Conservation (phyloP, 2,797 vertebrate genomes). For the Sebastes trivittatus region DNA sequence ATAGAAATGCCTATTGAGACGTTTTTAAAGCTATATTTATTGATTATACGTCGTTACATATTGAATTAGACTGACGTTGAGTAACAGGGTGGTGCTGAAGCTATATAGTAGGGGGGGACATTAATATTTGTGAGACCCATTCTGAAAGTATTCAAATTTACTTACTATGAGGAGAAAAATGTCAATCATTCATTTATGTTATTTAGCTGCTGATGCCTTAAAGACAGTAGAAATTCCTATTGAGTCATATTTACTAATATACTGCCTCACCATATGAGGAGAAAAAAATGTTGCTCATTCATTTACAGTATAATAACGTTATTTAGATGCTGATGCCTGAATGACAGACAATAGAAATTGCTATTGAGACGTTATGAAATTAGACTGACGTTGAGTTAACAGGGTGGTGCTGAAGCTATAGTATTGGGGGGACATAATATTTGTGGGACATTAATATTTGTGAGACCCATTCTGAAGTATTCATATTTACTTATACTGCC, state of each 20-base stretch:
- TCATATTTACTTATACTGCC: not conserved
- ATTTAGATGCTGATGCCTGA: no score
- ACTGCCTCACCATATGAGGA: no score
- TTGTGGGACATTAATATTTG: slow-evolving; percentile 14
- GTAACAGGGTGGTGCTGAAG: not conserved
- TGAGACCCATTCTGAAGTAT: not conserved
- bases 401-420: not conserved
- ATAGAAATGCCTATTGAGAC: slow-evolving; percentile 46
- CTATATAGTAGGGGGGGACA: not conserved
- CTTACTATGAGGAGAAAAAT: not conserved
- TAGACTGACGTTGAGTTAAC: slow-evolving; percentile 22
- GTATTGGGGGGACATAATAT: not conserved
- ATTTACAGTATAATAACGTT: no score
- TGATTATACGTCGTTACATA: no score
- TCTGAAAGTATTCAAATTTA: not conserved
- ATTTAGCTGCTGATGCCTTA: slow-evolving; percentile 38
- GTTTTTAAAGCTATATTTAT: not conserved
- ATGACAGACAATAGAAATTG: no score
- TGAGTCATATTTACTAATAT: not conserved
- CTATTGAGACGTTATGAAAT: slow-evolving; percentile 17
- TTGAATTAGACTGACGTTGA: no score
- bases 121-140: slow-evolving; percentile 8
- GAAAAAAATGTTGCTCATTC: no score
- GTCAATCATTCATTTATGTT: slow-evolving; percentile 64
- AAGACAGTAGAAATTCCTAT: slow-evolving; percentile 52